A percentile compares a stretch with the other conserved stretches of the same genome.
Conservation (phyloP, 2,113 vertebrate genomes). For the Lota lota region DNA sequence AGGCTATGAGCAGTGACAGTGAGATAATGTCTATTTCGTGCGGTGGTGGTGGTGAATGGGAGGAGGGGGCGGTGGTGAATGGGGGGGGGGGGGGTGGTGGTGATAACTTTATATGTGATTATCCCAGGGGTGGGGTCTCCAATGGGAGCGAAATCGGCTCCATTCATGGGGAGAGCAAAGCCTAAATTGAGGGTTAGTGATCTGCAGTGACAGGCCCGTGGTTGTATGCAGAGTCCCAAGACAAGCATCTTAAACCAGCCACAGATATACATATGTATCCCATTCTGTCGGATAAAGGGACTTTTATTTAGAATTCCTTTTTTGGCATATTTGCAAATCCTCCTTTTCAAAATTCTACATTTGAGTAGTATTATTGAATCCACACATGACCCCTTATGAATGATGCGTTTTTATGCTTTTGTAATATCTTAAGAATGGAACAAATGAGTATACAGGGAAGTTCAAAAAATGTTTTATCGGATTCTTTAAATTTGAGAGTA, state of each 20-base stretch:
- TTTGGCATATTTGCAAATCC: conserved; percentile 50
- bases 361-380: too few species aligned
- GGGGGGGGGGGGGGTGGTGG: conserved; percentile 3
- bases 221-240: background rate
- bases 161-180: conserved; percentile 5
- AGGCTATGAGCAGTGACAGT: conserved; percentile 43
- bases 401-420: too few species aligned
- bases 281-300: background rate
- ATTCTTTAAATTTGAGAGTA: too few species aligned
- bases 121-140: conserved; percentile 27
- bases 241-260: background rate
- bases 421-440: too few species aligned
- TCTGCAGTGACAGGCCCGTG: conserved; percentile 22
- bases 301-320: conserved; percentile 26
- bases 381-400: too few species aligned
- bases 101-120: conserved; percentile 44
- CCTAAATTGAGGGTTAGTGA: conserved; percentile 32
- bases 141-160: background rate
- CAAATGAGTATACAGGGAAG: too few species aligned
- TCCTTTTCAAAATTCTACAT: conserved; percentile 33
- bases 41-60: background rate
- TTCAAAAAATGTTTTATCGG: too few species aligned
- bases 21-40: conserved; percentile 32
- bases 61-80: conserved; percentile 3
- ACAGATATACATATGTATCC: background rate